Evolutionary conservation across 2,888 invertebrate species (phyloP).

Genomic region (Drosophila testacea): DNA sequence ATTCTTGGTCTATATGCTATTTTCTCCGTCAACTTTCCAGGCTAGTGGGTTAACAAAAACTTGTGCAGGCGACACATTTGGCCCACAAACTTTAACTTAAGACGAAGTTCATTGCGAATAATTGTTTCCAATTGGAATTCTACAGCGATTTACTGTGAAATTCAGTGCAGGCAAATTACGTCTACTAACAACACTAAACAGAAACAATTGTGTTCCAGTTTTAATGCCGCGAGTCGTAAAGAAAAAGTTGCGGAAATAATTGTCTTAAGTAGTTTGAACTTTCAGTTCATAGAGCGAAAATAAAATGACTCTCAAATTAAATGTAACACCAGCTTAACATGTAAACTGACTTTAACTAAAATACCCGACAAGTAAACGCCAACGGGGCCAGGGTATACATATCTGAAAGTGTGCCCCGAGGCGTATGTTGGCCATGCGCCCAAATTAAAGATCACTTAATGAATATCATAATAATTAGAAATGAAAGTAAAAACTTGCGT

Average conservation of each 20-base stretch:
- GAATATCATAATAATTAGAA: conserved; percentile 75
- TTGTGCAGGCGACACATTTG: conserved; percentile 25
- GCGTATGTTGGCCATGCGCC: conserved; percentile 50
- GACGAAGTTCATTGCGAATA: conserved; percentile 62
- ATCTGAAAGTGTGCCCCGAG: conserved; percentile 38
- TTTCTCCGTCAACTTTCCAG: conserved; percentile 40
- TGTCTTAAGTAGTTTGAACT: conserved; percentile 78
- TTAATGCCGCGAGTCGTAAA: conserved; percentile 29
- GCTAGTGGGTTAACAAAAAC: conserved; percentile 45
- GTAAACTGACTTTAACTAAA: not conserved
- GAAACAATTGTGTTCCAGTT: conserved; percentile 58
- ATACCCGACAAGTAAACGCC: not conserved
- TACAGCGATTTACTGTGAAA: conserved; percentile 74
- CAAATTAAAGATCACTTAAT: conserved; percentile 64
- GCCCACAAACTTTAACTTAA: conserved; percentile 57
- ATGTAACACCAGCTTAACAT: conserved; percentile 6
- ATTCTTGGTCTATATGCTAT: not conserved
- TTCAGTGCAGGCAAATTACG: conserved; percentile 57
- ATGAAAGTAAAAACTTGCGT: conserved; percentile 76
- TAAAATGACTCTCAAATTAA: conserved; percentile 30
- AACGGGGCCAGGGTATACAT: conserved; percentile 9
- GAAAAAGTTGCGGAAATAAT: conserved; percentile 81
- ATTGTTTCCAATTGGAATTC: conserved; percentile 76
- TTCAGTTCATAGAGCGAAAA: conserved; percentile 42
- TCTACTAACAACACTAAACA: not conserved